Evolutionary conservation across 1,140 invertebrate species (phyloP).

Genomic region (Oncopeltus fasciatus): DNA sequence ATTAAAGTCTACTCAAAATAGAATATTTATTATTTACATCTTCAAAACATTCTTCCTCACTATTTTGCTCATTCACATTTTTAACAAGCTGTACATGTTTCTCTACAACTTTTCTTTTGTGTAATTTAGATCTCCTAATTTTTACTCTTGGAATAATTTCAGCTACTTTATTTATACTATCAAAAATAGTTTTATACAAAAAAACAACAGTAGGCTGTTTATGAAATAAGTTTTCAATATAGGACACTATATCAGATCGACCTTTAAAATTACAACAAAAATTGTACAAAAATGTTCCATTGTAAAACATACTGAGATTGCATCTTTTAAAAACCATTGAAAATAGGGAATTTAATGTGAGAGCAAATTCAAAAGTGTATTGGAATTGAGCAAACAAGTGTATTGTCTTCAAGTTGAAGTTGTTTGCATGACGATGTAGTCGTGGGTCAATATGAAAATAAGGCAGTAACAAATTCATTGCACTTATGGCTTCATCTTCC

Average conservation of each 20-base stretch:
- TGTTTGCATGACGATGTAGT: slow-evolving; percentile 37
- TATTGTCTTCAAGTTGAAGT: slow-evolving; percentile 41
- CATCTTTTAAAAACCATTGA: slow-evolving; percentile 37
- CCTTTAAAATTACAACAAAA: slow-evolving; percentile 30
- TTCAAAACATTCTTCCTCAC: too few relatives aligned
- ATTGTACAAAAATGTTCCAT: slow-evolving; percentile 62
- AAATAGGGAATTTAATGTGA: slow-evolving; percentile 49
- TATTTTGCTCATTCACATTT: too few relatives aligned
- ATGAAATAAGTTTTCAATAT: slow-evolving; percentile 12
- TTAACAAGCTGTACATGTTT: too few relatives aligned
- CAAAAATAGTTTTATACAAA: slow-evolving; percentile 12
- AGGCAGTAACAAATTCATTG: slow-evolving; percentile 40
- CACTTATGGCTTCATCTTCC: slow-evolving; percentile 41
- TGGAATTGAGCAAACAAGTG: slow-evolving; percentile 61
- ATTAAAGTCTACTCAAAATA: too few relatives aligned
- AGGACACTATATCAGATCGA: slow-evolving; percentile 13
- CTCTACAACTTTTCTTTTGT: too few relatives aligned
- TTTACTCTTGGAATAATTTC: too few relatives aligned
- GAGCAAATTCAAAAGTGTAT: slow-evolving; percentile 42
- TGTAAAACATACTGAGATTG: slow-evolving; percentile 41
- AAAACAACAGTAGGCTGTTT: slow-evolving; percentile 10
- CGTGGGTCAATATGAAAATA: slow-evolving; percentile 47
- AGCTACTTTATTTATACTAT: too few relatives aligned
- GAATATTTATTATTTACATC: too few relatives aligned
- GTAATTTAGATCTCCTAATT: too few relatives aligned